Evolutionary conservation across 2,797 vertebrate genomes (phyloP).

Genomic region (Emydoidea blandingii): DNA sequence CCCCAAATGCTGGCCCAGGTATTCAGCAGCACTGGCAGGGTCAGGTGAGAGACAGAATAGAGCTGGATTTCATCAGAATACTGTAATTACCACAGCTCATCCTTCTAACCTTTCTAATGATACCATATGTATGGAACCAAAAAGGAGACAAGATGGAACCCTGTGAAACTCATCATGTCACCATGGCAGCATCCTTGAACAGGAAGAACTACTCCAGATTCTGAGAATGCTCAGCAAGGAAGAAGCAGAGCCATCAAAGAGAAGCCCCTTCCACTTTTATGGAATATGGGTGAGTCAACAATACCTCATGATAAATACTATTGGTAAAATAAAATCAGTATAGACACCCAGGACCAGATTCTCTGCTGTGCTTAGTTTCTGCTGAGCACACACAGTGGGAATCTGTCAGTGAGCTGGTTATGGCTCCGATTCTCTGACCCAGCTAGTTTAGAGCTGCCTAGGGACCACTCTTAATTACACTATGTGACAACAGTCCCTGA

Average conservation of each 20-base stretch:
- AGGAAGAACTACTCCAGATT: not conserved
- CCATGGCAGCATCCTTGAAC: not conserved
- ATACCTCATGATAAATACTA: fast-evolving
- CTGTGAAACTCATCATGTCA: not conserved
- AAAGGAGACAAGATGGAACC: not conserved
- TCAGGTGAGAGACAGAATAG: not conserved
- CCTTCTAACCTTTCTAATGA: not conserved
- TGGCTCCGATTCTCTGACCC: not conserved
- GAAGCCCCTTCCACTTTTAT: not conserved
- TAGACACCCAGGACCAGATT: not conserved
- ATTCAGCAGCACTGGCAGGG: not conserved
- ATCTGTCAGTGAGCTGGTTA: not conserved
- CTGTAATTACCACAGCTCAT: not conserved
- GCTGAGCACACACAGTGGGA: not conserved
- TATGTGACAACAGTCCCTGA: not conserved
- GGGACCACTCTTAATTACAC: not conserved
- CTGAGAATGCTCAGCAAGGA: not conserved
- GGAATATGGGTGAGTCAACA: not conserved
- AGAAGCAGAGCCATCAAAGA: not conserved
- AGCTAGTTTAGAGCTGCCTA: not conserved
- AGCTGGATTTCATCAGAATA: not conserved
- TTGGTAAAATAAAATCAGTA: not conserved
- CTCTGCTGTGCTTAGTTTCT: not conserved
- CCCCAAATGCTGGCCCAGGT: not conserved
- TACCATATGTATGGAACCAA: not conserved